phyloP scores from a whole-genome alignment of 2,888 invertebrate species.

The Xestobium rufovillosum region DNA sequence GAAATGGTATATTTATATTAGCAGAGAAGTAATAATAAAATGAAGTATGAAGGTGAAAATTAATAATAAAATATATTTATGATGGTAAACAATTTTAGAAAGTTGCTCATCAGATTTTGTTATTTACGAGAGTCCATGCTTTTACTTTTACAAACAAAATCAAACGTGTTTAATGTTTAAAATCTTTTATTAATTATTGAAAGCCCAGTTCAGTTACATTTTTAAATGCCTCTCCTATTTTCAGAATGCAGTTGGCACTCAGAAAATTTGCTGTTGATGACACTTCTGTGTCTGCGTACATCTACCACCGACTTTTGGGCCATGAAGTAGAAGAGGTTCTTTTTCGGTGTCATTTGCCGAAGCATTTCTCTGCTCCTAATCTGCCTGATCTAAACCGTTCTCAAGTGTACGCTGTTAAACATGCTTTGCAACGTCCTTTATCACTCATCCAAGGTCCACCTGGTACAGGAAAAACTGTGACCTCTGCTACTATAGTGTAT shows the following conservation, averaged over 20 bases:
- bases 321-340: conserved; percentile 91
- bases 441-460: conserved; percentile 97
- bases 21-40: too few species aligned
- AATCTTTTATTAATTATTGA: too few species aligned
- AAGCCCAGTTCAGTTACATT: too few species aligned
- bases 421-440: conserved; percentile 91
- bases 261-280: conserved; percentile 95
- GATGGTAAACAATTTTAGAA: too few species aligned
- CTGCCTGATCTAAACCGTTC: conserved; percentile 96
- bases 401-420: conserved; percentile 97
- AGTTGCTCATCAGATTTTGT: too few species aligned
- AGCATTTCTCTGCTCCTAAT: conserved; percentile 95
- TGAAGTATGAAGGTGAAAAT: too few species aligned
- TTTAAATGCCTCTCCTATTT: conserved; percentile 25
- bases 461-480: conserved; percentile 98
- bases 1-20: not conserved
- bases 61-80: too few species aligned
- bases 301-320: conserved; percentile 93
- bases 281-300: conserved; percentile 92
- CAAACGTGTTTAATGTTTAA: too few species aligned
- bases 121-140: too few species aligned
- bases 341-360: conserved; percentile 86
- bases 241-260: conserved; percentile 89
- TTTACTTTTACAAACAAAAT: too few species aligned
- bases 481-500: conserved; percentile 98